Evolutionary conservation across 1,140 invertebrate genomes (phyloP).

Genomic region (Maniola jurtina): DNA sequence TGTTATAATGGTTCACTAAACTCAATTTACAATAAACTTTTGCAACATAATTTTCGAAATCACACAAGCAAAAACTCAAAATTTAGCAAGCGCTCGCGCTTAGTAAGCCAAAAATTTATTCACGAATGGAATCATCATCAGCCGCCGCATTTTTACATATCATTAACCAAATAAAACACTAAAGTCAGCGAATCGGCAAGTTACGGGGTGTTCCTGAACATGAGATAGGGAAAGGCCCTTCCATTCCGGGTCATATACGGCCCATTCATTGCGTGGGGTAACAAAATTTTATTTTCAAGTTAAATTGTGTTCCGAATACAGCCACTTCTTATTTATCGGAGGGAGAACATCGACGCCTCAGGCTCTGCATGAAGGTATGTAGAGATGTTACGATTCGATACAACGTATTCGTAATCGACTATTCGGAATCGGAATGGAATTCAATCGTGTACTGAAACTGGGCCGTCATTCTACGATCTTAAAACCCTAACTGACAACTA

Average conservation of each 20-base stretch:
- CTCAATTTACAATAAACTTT: no score
- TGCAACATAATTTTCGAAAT: no score
- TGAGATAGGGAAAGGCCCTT: constrained; percentile 52
- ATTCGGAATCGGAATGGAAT: no score
- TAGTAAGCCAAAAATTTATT: neutral
- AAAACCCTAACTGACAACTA: no score
- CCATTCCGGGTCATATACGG: constrained; percentile 65
- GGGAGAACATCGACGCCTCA: constrained; percentile 41
- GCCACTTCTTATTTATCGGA: constrained; percentile 66
- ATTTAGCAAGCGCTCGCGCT: no score
- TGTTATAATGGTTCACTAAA: no score
- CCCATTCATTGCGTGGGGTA: constrained; percentile 60
- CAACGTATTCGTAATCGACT: no score
- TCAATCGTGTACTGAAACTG: no score
- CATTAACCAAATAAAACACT: constrained; percentile 63
- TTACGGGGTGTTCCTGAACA: constrained; percentile 55
- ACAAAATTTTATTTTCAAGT: constrained; percentile 73
- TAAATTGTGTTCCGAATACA: constrained; percentile 70
- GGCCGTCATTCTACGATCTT: no score
- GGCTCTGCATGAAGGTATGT: constrained; percentile 31
- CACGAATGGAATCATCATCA: neutral
- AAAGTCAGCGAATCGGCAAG: constrained; percentile 61
- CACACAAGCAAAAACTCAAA: no score
- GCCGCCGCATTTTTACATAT: constrained; percentile 40
- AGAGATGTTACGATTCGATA: constrained; percentile 20